These are phyloP conservation scores for Catostomus latipinnis DNA, from an alignment of 2,797 vertebrate genomes.

Conservation along the genomic window DNA sequence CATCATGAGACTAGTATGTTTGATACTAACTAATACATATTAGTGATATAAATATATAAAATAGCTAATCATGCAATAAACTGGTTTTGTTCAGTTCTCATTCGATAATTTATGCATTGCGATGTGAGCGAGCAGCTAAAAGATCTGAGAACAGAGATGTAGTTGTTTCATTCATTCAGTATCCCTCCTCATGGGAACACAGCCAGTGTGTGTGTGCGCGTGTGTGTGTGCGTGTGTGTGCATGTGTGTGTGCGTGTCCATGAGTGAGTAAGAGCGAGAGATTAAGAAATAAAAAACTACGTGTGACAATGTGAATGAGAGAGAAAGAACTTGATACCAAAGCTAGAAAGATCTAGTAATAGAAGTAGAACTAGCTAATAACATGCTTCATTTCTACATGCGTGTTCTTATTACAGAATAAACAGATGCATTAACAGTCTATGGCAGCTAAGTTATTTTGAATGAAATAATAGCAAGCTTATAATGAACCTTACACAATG, in stretches of 20 bases:
- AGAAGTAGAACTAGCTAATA: background rate
- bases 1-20: too few species aligned
- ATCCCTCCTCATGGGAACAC: conserved; percentile 10
- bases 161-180: conserved; percentile 51
- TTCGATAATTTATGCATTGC: conserved; percentile 9
- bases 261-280: background rate
- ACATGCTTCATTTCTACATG: background rate
- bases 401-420: background rate
- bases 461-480: background rate
- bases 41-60: too few species aligned
- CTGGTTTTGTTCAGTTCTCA: too few species aligned
- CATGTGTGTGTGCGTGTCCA: background rate
- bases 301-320: background rate
- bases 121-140: conserved; percentile 49
- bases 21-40: too few species aligned
- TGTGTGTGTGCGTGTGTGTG: conserved; percentile 3
- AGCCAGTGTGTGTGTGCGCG: background rate
- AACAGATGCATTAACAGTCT: background rate
- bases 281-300: background rate
- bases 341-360: too few species aligned
- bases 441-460: background rate
- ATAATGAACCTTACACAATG: background rate
- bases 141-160: conserved; percentile 50
- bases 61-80: too few species aligned
- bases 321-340: background rate